Conservation (phyloP, 2,113 vertebrate genomes). For the Petroica traversi region DNA sequence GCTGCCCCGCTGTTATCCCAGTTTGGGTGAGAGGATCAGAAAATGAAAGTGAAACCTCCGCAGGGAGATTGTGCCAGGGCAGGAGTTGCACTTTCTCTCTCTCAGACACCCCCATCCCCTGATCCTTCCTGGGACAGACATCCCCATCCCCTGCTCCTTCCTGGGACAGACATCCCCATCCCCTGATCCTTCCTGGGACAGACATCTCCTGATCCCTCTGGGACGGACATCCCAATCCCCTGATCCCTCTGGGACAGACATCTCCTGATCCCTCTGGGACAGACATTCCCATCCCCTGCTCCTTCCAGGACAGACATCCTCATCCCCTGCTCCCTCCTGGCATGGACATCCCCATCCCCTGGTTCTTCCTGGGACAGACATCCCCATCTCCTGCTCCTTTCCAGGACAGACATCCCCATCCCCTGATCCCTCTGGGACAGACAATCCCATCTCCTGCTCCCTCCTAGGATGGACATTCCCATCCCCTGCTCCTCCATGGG, state of each 20-base stretch:
- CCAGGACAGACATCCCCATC: not conserved
- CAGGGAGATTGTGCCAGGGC: not conserved
- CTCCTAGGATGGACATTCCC: not conserved
- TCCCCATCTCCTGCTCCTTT: not conserved
- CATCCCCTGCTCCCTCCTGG: not conserved
- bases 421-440: no score
- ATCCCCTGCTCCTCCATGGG: not conserved
- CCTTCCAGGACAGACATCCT: not conserved
- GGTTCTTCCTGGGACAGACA: no score
- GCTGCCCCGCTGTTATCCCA: not conserved
- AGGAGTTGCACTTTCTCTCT: not conserved
- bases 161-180: not conserved
- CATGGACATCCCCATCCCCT: no score
- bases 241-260: not conserved
- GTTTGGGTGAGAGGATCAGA: not conserved
- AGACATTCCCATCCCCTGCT: not conserved
- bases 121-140: not conserved
- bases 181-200: no score
- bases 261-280: not conserved
- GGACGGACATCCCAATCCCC: not conserved
- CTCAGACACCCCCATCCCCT: not conserved
- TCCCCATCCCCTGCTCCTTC: not conserved
- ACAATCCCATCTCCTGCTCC: no score
- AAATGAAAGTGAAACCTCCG: not conserved
- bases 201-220: no score